phyloP scores from a whole-genome alignment of 2,113 vertebrate species.

The Urocolius indicus region DNA sequence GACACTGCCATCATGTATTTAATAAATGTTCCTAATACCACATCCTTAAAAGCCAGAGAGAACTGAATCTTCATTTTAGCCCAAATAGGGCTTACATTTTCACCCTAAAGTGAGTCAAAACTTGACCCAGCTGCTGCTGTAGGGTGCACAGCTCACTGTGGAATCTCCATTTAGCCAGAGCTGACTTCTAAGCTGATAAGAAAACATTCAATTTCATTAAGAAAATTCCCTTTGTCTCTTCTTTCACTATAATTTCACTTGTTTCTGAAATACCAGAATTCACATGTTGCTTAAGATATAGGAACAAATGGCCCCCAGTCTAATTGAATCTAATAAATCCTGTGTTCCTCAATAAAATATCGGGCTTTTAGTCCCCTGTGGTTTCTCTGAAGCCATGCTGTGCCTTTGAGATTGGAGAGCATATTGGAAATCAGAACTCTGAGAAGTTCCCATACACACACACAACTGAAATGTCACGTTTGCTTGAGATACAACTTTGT shows the following conservation, averaged over 20 bases:
- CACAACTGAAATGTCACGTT: neutral
- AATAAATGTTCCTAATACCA: slow-evolving; percentile 1
- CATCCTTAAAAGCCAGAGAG: neutral
- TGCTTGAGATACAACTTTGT: neutral
- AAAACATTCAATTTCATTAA: slow-evolving; percentile 12
- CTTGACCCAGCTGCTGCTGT: neutral
- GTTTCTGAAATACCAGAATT: slow-evolving; percentile 36
- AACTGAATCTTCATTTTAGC: neutral
- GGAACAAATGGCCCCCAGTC: neutral
- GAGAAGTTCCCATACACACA: fast-evolving
- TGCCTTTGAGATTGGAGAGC: neutral
- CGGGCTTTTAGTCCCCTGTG: neutral
- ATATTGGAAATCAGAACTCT: neutral
- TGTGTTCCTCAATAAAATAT: slow-evolving; percentile 38
- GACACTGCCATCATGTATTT: neutral
- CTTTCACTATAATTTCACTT: neutral
- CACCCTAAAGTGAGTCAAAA: neutral
- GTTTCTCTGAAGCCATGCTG: neutral
- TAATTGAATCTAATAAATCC: slow-evolving; percentile 59
- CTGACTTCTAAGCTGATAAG: neutral
- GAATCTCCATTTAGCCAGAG: neutral
- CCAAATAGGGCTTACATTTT: neutral
- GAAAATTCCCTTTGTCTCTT: neutral
- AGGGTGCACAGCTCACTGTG: neutral
- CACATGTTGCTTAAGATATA: neutral